Evolutionary conservation across 2,113 vertebrate genomes (phyloP).

Genomic region (Hymenochirus boettgeri): DNA sequence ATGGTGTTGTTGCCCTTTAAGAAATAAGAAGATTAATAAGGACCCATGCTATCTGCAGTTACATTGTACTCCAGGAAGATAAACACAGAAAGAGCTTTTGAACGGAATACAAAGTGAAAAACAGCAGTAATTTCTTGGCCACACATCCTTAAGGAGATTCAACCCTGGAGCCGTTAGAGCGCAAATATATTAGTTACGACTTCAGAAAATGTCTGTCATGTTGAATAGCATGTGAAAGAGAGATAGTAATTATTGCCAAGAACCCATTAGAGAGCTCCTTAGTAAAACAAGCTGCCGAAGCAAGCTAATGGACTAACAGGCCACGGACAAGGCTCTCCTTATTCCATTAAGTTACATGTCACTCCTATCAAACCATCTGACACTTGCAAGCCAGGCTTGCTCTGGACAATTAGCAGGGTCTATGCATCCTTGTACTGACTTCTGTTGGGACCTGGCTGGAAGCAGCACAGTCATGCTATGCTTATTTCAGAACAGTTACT

Average conservation of each 20-base stretch:
- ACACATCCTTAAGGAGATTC: slow-evolving; percentile 60
- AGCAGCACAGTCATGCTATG: too few relatives aligned
- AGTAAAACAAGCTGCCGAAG: slow-evolving; percentile 80
- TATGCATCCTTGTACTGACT: slow-evolving; percentile 36
- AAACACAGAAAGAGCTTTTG: slow-evolving; percentile 46
- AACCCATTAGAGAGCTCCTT: slow-evolving; percentile 95
- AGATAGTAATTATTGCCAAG: slow-evolving; percentile 93
- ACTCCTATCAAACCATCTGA: slow-evolving; percentile 74
- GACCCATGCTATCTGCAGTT: slow-evolving; percentile 41
- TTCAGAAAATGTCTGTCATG: slow-evolving; percentile 79
- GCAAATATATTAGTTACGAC: slow-evolving; percentile 75
- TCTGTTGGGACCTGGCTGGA: slow-evolving; percentile 1
- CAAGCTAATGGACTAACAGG: slow-evolving; percentile 93
- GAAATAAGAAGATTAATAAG: slow-evolving; percentile 5
- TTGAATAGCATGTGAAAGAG: slow-evolving; percentile 80
- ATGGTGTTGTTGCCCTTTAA: too few relatives aligned
- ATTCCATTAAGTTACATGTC: slow-evolving; percentile 75
- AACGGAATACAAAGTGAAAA: slow-evolving; percentile 48
- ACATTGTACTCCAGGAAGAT: slow-evolving; percentile 39
- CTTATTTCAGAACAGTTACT: too few relatives aligned
- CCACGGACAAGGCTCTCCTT: slow-evolving; percentile 69
- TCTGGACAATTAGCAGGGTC: slow-evolving; percentile 72
- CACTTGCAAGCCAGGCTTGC: slow-evolving; percentile 65
- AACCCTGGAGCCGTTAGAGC: slow-evolving; percentile 59
- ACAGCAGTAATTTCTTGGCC: slow-evolving; percentile 57